Conservation (phyloP, 2,797 vertebrate species). For the Gobionotothen gibberifrons region DNA sequence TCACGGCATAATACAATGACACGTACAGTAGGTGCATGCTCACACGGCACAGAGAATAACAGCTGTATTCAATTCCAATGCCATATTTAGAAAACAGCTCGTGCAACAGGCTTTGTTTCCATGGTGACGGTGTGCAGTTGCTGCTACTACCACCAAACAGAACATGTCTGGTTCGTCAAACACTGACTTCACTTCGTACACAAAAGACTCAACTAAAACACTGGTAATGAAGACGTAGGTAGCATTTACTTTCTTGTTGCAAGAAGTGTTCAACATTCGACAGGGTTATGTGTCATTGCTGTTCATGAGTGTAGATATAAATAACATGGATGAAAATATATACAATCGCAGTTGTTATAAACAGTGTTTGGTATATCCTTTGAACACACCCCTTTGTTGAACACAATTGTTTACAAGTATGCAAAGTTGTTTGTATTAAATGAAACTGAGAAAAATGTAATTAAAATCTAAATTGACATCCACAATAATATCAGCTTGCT, state of each 20-base stretch:
- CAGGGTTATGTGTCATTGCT: no score
- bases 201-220: not conserved
- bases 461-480: not conserved
- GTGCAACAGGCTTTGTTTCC: conserved; percentile 6
- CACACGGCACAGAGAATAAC: not conserved
- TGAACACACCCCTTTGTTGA: not conserved
- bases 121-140: not conserved
- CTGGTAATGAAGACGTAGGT: not conserved
- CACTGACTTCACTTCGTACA: not conserved
- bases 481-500: not conserved
- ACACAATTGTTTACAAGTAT: not conserved
- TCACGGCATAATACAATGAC: not conserved
- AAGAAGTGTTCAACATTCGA: no score
- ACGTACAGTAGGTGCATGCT: not conserved
- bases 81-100: conserved; percentile 16
- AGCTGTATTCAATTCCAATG: not conserved
- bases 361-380: not conserved
- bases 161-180: not conserved
- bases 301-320: no score
- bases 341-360: not conserved
- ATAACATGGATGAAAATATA: not conserved
- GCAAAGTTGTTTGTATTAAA: not conserved
- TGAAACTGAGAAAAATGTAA: not conserved
- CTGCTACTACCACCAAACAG: not conserved
- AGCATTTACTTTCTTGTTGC: not conserved